Evolutionary conservation across 2,797 vertebrate species (phyloP), one percentile per base, ranked within the genome.

Genomic region (Pseudochromis fuscus): DNA sequence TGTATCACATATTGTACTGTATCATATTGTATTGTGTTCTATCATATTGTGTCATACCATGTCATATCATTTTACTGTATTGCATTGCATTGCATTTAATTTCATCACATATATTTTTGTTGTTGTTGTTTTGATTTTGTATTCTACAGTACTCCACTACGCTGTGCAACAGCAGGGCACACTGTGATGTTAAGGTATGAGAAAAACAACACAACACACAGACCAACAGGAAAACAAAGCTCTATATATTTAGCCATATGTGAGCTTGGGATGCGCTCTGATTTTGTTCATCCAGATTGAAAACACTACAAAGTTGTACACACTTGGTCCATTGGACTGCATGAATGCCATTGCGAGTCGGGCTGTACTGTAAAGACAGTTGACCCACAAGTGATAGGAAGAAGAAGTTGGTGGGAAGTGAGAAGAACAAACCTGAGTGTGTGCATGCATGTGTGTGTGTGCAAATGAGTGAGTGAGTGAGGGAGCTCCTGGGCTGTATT

Each of bases 401-500:
- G 63, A 69, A 11, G 23, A 55, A 62, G 19, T 66, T 16, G 38
- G 33, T 3, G 19, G 16, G 53, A 72, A 74, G 68, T 57, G 55
- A 62, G 61, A 77, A 45, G 38, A 38, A 57, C 57, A 46, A 68
- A n/a, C 58, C 42, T 30, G 44, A 61, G 35, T 0, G 1, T 61
- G 79, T 48, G 49, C 51, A 49, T 33, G 55, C 42, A 45, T 67
- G 57, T 35, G 71, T 64, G 56, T 53, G 21, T 40, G 53, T 56
- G 65, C 48, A 23, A 33, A 37, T 51, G 59, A 61, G 61, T 74
- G 64, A 49, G 48, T 63, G 58, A 73, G 49, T 63, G 80, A 56
- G 63, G 63, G 73, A 75, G 85, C 80, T 87, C 45, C 58, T 68
- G 70, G 84, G 80, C 76, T 75, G 75, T 93, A 92, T 92, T 91